These are phyloP conservation scores for Heliconius hewitsoni DNA, from an alignment of 1,140 invertebrate species.

Conservation along the genomic window DNA sequence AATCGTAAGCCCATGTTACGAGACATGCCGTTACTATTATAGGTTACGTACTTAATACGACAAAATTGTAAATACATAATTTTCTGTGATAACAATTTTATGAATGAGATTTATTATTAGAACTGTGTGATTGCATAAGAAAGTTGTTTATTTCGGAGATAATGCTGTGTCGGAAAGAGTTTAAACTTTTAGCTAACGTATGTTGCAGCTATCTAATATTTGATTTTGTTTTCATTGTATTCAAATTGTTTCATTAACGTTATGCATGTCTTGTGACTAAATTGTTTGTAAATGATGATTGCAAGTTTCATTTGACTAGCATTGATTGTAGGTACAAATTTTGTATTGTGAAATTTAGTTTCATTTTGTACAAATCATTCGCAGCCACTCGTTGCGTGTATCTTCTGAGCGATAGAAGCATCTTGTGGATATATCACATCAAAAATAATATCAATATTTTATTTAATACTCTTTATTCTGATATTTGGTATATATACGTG, in stretches of 20 bases:
- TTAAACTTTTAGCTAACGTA: slow-evolving; percentile 39
- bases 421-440: slow-evolving; percentile 30
- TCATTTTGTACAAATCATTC: slow-evolving; percentile 29
- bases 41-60: slow-evolving; percentile 76
- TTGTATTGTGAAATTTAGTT: slow-evolving; percentile 29
- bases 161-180: slow-evolving; percentile 58
- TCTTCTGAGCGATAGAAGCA: slow-evolving; percentile 23
- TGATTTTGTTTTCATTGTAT: slow-evolving; percentile 13
- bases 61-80: slow-evolving; percentile 83
- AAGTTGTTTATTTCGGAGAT: slow-evolving; percentile 74
- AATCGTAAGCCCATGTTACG: slow-evolving; percentile 65
- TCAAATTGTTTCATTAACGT: slow-evolving; percentile 32
- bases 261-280: slow-evolving; percentile 48
- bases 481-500: slow-evolving; percentile 37
- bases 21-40: slow-evolving; percentile 58
- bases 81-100: slow-evolving; percentile 82
- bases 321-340: slow-evolving; percentile 42
- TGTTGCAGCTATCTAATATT: slow-evolving; percentile 33
- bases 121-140: slow-evolving; percentile 81
- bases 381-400: slow-evolving; percentile 5
- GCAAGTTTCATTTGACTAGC: slow-evolving; percentile 37
- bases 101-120: slow-evolving; percentile 79
- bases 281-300: slow-evolving; percentile 39
- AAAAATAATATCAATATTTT: slow-evolving; percentile 23
- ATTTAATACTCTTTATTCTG: slow-evolving; percentile 42